phyloP scores from a whole-genome alignment of 1,140 invertebrate species.

The Drosophila ironensis region DNA sequence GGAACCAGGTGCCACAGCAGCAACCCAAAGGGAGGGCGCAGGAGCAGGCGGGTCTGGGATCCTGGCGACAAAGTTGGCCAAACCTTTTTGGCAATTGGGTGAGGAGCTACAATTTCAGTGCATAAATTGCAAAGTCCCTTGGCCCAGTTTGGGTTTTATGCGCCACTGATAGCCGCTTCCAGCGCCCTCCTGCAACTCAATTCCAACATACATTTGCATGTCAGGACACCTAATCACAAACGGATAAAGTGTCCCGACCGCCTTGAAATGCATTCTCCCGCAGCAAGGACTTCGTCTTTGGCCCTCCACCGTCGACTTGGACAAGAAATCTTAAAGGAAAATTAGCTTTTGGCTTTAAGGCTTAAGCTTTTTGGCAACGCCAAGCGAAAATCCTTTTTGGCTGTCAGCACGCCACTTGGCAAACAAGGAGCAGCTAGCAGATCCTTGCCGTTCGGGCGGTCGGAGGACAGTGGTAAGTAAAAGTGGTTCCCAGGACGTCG shows the following conservation, averaged over 20 bases:
- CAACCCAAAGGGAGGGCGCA: neutral
- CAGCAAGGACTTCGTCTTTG: slow-evolving; percentile 25
- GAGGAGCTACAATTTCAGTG: slow-evolving; percentile 28
- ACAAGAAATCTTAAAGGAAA: slow-evolving; percentile 72
- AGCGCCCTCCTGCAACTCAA: slow-evolving; percentile 27
- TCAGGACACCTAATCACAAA: slow-evolving; percentile 77
- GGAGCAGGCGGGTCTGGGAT: neutral
- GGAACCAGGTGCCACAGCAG: slow-evolving; percentile 22
- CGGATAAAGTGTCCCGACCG: slow-evolving; percentile 67
- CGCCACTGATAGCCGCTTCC: slow-evolving; percentile 16
- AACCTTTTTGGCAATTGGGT: slow-evolving; percentile 46
- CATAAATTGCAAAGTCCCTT: slow-evolving; percentile 48
- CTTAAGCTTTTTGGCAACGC: slow-evolving; percentile 76
- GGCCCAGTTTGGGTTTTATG: slow-evolving; percentile 40
- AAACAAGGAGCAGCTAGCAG: slow-evolving; percentile 52
- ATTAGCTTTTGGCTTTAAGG: slow-evolving; percentile 80
- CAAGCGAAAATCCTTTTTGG: slow-evolving; percentile 77
- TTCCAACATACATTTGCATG: slow-evolving; percentile 67
- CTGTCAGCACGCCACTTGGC: slow-evolving; percentile 78
- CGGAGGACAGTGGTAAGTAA: slow-evolving; percentile 66
- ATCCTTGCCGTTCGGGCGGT: slow-evolving; percentile 13
- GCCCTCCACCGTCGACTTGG: slow-evolving; percentile 1
- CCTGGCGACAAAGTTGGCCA: slow-evolving; percentile 41
- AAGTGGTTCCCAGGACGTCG: slow-evolving; percentile 50
- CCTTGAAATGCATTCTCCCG: slow-evolving; percentile 46